These are phyloP conservation scores for Drosophila colorata DNA, from an alignment of 2,888 invertebrate genomes.

Conservation along the genomic window DNA sequence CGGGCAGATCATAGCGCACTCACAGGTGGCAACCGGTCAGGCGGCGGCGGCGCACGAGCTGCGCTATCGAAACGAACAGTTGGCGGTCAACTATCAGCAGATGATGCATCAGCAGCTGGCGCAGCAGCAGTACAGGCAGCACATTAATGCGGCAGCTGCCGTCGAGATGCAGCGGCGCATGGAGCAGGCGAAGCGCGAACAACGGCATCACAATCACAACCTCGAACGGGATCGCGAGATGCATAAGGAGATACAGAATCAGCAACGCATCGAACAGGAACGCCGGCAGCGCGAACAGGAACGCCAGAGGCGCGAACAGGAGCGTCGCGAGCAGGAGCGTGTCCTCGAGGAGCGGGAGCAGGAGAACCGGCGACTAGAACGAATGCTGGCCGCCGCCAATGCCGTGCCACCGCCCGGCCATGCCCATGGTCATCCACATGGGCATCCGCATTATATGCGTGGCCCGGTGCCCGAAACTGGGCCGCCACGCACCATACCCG, in stretches of 20 bases:
- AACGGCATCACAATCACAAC: slow-evolving; percentile 78
- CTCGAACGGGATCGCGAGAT: slow-evolving; percentile 82
- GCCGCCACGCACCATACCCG: slow-evolving; percentile 83
- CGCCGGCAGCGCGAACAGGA: slow-evolving; percentile 82
- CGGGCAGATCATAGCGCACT: slow-evolving; percentile 37
- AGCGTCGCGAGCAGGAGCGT: slow-evolving; percentile 81
- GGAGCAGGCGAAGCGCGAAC: slow-evolving; percentile 77
- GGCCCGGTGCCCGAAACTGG: slow-evolving; percentile 79
- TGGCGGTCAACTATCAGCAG: slow-evolving; percentile 85
- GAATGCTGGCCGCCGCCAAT: slow-evolving; percentile 66
- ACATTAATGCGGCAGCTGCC: slow-evolving; percentile 69
- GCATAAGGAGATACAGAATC: slow-evolving; percentile 78
- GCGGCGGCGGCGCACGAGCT: slow-evolving; percentile 76
- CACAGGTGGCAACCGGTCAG: slow-evolving; percentile 44
- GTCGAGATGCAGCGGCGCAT: slow-evolving; percentile 78
- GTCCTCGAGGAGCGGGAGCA: slow-evolving; percentile 80
- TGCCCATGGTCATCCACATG: slow-evolving; percentile 23
- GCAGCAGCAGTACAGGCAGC: slow-evolving; percentile 75
- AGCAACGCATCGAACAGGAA: slow-evolving; percentile 76
- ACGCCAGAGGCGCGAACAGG: slow-evolving; percentile 75
- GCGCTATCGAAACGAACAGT: slow-evolving; percentile 85
- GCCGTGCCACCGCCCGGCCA: slow-evolving; percentile 52
- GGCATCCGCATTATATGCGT: slow-evolving; percentile 76
- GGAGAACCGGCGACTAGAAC: slow-evolving; percentile 81
- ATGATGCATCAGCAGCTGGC: slow-evolving; percentile 77